Evolutionary conservation across 2,113 vertebrate species (phyloP), one percentile per base, ranked within the genome.

Genomic region (Perca schrenkii): DNA sequence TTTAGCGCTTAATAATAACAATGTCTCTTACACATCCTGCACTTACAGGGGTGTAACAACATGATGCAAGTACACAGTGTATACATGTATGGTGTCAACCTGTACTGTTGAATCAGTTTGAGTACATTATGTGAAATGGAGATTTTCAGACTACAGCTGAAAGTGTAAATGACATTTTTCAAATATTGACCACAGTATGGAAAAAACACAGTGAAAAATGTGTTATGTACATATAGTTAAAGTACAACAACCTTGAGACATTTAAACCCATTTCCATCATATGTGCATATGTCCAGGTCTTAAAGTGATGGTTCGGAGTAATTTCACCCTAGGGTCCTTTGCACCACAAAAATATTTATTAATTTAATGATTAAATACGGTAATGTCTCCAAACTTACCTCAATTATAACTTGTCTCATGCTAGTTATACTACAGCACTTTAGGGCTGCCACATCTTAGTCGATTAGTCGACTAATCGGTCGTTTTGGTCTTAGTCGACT

Each of bases 201-300:
- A 13, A 36, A 58, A 17, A 66, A 28, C 21, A 21, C 53, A n/a
- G 43, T 85, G 52, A 70, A 49, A 56, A 68, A 65, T 58, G 12
- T 50, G 19, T 70, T 43, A 28, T 57, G n/a, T 68, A 13, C 14
- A 57, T 50, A 31, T 19, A 28, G n/a, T n/a, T n/a, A n/a, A n/a
- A n/a, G n/a, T n/a, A n/a, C n/a, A n/a, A n/a, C 12, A 68, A 71
- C 36, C 53, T 75, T 79, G 54, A 81, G 66, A 84, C 50, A 49
- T 36, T 14, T 65, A 52, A 80, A 40, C 25, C 25, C 19, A n/a
- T 75, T 49, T 80, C 5, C 62, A 53, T 60, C 22, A 52, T 82
- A 56, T 70, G 53, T 64, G 6, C 11, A 25, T 34, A 21, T 17
- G 53, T 56, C 61, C 72, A 43, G 47, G 14, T 82, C 36, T 58